phyloP scores from a whole-genome alignment of 2,113 vertebrate genomes.

The Tachysurus vachellii region DNA sequence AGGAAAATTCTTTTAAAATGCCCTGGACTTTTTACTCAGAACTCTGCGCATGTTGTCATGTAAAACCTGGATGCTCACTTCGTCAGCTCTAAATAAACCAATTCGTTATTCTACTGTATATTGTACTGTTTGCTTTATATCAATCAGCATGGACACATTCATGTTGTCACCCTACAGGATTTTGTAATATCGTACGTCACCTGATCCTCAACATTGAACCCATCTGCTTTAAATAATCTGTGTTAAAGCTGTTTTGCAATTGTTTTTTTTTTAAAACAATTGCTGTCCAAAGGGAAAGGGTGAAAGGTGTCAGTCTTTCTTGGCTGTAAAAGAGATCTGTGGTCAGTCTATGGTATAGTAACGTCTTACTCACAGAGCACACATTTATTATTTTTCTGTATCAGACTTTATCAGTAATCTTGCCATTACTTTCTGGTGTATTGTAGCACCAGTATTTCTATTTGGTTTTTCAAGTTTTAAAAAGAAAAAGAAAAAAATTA shows the following conservation, averaged over 20 bases:
- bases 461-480: no score
- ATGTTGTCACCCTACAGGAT: neutral
- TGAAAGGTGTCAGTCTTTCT: neutral
- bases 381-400: constrained; percentile 23
- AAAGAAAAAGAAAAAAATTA: no score
- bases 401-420: neutral
- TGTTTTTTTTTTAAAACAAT: no score
- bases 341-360: neutral
- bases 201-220: neutral
- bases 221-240: constrained; percentile 21
- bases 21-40: neutral
- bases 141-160: no score
- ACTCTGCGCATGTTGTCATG: neutral
- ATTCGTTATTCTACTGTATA: neutral
- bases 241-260: neutral
- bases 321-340: neutral
- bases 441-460: neutral
- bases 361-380: neutral
- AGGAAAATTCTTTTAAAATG: neutral
- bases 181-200: neutral
- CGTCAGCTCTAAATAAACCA: neutral
- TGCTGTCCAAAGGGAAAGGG: neutral
- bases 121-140: neutral
- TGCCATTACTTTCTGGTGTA: neutral
- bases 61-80: neutral